Conservation (phyloP, 2,113 vertebrate species). For the Naja naja region DNA sequence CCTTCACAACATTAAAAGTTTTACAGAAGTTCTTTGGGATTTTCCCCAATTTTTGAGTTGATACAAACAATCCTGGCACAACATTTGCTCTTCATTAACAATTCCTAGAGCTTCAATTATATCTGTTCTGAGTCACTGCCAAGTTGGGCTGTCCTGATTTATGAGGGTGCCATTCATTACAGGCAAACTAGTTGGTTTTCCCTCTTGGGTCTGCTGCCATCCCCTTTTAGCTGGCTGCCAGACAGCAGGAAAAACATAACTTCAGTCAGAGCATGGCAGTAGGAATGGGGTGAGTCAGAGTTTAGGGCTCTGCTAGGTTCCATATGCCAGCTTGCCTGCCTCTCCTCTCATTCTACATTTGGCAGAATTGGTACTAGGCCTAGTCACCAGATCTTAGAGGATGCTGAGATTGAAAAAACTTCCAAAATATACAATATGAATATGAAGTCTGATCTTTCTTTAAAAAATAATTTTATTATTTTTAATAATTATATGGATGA, state of each 20-base stretch:
- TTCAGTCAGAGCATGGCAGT: neutral
- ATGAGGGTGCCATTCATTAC: neutral
- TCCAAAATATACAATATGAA: neutral
- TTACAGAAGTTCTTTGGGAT: neutral
- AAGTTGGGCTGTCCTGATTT: neutral
- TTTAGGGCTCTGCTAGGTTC: neutral
- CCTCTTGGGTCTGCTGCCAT: neutral
- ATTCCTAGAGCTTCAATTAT: neutral
- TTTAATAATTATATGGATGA: neutral
- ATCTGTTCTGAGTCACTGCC: neutral
- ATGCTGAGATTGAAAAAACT: neutral
- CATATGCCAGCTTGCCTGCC: neutral
- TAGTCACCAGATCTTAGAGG: neutral
- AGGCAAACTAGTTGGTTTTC: neutral
- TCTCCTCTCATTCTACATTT: neutral
- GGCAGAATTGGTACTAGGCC: neutral
- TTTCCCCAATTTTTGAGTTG: neutral
- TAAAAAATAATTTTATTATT: neutral
- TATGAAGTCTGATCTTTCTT: neutral
- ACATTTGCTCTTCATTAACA: neutral
- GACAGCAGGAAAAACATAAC: neutral
- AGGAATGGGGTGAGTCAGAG: neutral
- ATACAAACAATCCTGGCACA: neutral
- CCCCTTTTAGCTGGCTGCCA: neutral
- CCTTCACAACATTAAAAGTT: neutral